phyloP scores from a whole-genome alignment of 2,888 invertebrate species.

The Agrotis ipsilon region DNA sequence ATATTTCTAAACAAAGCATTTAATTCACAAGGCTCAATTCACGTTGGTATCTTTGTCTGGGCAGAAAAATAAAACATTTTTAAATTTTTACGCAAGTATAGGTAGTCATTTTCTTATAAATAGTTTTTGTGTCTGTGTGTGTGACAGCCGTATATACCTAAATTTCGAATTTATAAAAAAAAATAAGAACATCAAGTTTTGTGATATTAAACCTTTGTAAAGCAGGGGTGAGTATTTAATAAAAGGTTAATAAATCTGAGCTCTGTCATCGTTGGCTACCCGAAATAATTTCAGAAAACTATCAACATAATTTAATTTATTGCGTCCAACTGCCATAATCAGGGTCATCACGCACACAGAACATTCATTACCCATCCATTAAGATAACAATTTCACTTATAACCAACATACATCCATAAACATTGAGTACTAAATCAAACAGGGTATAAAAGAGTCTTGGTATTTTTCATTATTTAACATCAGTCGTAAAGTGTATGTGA shows the following conservation, averaged over 20 bases:
- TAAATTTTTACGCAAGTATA: no score
- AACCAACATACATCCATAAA: conserved; percentile 73
- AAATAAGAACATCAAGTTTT: no score
- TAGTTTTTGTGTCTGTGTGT: no score
- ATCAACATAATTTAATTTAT: conserved; percentile 28
- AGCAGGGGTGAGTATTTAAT: no score
- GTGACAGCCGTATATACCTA: no score
- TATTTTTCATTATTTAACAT: conserved; percentile 89
- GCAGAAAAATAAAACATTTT: no score
- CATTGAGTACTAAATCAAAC: conserved; percentile 84
- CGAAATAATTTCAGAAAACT: conserved; percentile 27
- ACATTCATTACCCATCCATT: conserved; percentile 59
- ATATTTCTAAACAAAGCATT: no score
- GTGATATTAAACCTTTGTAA: no score
- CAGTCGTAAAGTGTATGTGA: conserved; percentile 86
- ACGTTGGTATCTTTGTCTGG: no score
- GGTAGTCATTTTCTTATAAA: no score
- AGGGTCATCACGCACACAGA: conserved; percentile 28
- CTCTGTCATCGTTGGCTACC: conserved; percentile 3
- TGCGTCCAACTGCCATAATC: conserved; percentile 8
- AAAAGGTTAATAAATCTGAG: neutral
- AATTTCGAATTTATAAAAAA: no score
- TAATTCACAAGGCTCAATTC: no score
- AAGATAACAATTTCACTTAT: conserved; percentile 69
- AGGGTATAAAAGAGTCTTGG: conserved; percentile 72